A percentile compares a stretch with the other conserved stretches of the same genome.
phyloP scores from a whole-genome alignment of 2,113 vertebrate species.

The Climacteris rufus region DNA sequence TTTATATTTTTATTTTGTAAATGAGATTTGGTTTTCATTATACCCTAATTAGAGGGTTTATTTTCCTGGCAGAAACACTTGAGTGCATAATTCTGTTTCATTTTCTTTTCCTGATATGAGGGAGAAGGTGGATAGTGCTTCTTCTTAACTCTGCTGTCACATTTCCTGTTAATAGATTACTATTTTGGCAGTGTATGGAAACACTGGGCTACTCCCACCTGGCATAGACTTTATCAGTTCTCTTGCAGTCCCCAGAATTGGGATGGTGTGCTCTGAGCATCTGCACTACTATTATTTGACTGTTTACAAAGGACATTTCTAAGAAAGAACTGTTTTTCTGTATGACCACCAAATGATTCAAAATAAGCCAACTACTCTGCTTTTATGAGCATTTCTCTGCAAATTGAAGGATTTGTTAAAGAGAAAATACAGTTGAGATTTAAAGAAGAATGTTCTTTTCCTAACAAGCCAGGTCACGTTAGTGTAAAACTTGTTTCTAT shows the following conservation, averaged over 20 bases:
- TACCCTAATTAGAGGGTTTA: conserved; percentile 63
- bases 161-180: neutral
- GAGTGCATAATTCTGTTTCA: conserved; percentile 57
- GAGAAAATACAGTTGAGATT: neutral
- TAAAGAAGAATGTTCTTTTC: neutral
- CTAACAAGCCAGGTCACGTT: neutral
- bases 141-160: neutral
- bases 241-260: neutral
- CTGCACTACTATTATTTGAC: neutral
- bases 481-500: neutral
- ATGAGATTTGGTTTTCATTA: conserved; percentile 45
- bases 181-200: neutral
- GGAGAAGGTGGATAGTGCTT: neutral
- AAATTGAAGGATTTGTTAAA: neutral
- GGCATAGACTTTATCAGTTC: neutral
- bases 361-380: neutral
- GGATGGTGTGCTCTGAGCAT: neutral
- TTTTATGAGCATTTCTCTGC: neutral
- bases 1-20: conserved; percentile 67
- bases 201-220: neutral
- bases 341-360: neutral
- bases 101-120: conserved; percentile 12
- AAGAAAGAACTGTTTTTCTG: neutral
- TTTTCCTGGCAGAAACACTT: conserved; percentile 38
- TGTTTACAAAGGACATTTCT: neutral